Evolutionary conservation across 2,113 vertebrate genomes (phyloP).

Genomic region (Pycnonotus jocosus): DNA sequence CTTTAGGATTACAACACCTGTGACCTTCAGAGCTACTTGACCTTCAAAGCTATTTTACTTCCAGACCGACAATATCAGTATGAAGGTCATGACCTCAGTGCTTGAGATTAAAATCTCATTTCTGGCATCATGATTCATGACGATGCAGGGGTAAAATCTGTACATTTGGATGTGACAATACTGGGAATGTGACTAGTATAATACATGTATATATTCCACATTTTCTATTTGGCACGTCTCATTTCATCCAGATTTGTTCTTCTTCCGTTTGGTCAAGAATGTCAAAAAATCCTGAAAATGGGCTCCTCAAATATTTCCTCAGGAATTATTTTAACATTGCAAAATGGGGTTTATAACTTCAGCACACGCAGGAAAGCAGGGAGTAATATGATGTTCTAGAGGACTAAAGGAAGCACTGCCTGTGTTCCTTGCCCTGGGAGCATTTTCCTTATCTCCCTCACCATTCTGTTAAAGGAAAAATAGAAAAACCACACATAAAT

Average conservation of each 20-base stretch:
- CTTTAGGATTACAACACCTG: background rate
- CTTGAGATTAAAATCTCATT: background rate
- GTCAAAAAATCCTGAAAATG: background rate
- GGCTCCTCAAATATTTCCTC: background rate
- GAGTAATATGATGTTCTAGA: background rate
- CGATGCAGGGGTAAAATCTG: background rate
- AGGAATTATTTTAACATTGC: background rate
- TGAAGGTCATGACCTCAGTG: background rate
- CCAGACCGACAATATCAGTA: background rate
- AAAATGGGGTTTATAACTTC: background rate
- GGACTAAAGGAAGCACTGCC: background rate
- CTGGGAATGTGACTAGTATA: rapidly evolving
- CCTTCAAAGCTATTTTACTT: background rate
- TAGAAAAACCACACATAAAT: background rate
- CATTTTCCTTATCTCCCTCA: background rate
- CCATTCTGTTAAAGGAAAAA: background rate
- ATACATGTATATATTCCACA: background rate
- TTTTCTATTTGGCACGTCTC: background rate
- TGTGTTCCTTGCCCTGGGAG: background rate
- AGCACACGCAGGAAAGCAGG: background rate
- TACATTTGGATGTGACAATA: background rate
- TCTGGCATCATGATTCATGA: background rate
- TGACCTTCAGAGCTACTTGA: background rate
- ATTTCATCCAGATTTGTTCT: background rate
- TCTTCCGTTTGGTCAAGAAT: background rate